Base-by-base conservation (phyloP, 2,797 vertebrate species). In the Sebastes elongatus region DNA sequence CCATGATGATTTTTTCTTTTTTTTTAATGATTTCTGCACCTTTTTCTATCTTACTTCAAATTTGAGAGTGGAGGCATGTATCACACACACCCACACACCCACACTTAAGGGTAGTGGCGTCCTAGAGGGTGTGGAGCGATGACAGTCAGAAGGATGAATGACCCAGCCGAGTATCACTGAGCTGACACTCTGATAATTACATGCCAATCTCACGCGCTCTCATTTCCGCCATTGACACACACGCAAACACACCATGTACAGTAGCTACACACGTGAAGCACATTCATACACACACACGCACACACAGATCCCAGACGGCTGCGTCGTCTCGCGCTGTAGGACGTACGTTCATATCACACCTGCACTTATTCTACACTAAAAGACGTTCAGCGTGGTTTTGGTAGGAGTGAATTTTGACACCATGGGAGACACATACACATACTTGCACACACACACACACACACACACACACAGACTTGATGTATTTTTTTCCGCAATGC, bases 141-240 rank as follows among this genome's bases (percentile, higher is more conserved):
- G 90, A 88, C 90, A 91, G 93, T 91, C 84, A 73, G 87, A 20
- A 20, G 88, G 89, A 93, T 92, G 74, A 89, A 90, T 88, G 91
- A 87, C 90, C 91, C 82, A 38, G 88, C 46, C 71, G 64, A 91
- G 86, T 86, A 85, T 88, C 86, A 85, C 78, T 76, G 85, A 88
- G 87, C 90, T 92, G 92, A 92, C 93, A 91, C 86, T 83, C 83
- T 92, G 93, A 94, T 94, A 94, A 94, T 93, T 92, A 91, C 92
- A 90, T 93, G 93, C 91, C 93, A 93, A 87, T 94, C 93, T 91
- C 84, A 80, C 72, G 35, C 78, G 61, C 83, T 89, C 85, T 90
- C 89, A 90, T 90, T 89, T 92, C 86, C 88, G 71, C 84, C 71
- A 80, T 69, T 4, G 38, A 80, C 88, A 71, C 80, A 83, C 52